Conservation (phyloP, 2,113 vertebrate species). For the Columbina picui region DNA sequence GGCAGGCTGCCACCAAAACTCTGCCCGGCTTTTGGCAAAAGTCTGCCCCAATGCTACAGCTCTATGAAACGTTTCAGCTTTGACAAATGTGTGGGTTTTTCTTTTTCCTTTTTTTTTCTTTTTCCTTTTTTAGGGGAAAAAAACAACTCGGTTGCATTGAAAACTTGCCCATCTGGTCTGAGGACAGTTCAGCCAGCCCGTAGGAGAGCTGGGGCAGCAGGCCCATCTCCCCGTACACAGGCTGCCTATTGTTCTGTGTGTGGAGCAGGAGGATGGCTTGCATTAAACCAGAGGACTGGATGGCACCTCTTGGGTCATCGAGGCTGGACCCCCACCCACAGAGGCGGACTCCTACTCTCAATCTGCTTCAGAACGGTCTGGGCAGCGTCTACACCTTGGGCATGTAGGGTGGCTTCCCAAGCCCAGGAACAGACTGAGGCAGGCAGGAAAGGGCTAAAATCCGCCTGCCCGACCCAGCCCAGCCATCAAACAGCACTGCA, state of each 20-base stretch:
- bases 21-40: slow-evolving; percentile 35
- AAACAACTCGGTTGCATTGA: neutral
- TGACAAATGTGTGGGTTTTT: slow-evolving; percentile 2
- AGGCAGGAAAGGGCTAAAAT: neutral
- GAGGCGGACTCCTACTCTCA: fast-evolving
- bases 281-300: neutral
- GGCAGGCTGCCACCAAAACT: slow-evolving; percentile 34
- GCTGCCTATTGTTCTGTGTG: neutral
- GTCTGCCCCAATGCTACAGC: neutral
- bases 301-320: neutral
- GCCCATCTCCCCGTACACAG: neutral
- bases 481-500: neutral
- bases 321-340: neutral
- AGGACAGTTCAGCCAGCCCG: neutral
- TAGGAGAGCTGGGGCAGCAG: neutral
- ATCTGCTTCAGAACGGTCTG: neutral
- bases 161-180: neutral
- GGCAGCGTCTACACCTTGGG: neutral
- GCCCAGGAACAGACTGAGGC: neutral
- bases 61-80: slow-evolving; percentile 17
- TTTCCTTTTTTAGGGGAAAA: neutral
- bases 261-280: neutral
- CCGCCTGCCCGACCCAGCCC: fast-evolving
- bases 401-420: neutral
- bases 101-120: neutral